Base-by-base conservation (phyloP, 2,888 invertebrate genomes). In the Hydriomena furcata region DNA sequence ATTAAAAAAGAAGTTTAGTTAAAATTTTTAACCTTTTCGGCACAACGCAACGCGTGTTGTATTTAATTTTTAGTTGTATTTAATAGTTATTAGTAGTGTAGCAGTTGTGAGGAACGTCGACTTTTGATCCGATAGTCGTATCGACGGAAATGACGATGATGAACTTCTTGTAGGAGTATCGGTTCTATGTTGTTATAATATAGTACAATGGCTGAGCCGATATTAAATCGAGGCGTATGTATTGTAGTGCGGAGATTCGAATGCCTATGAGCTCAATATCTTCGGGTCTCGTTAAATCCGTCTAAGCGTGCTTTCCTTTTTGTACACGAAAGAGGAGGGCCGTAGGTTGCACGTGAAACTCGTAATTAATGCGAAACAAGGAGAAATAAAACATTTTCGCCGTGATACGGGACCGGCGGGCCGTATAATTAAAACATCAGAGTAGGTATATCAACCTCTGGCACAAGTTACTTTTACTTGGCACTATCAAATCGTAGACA, bases 341-440 rank as follows among this genome's bases (percentile, higher is more conserved):
- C 61, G 44, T 53, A 41, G 46, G 60, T 56, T 62, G 51, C 61
- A 66, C 68, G 65, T 66, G 68, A 68, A 66, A 65, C 65, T 65
- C 56, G 76, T 81, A 83, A 83, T 82, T 82, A 81, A 79, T 81
- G 79, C 71, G 70, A 78, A 79, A 81, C 80, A 82, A 73, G 73
- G 64, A 70, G 76, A 79, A 80, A 80, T 79, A 81, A 77, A 79
- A 72, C 69, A 74, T 73, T 71, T 68, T 69, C 70, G 63, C 65
- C 55, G 66, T 71, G 72, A 73, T 74, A 70, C 70, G 72, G 68
- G 72, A 57, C 70, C 70, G 63, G 60, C 70, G 67, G 65, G 48
- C 64, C 77, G 80, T 73, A 66, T 80, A 79, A 81, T 82, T 80
- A 81, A 80, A 79, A 79, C 79, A 80, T 77, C 76, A 74, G 31